Evolutionary conservation across 2,888 invertebrate genomes (phyloP).

Genomic region (Rhingia campestris): DNA sequence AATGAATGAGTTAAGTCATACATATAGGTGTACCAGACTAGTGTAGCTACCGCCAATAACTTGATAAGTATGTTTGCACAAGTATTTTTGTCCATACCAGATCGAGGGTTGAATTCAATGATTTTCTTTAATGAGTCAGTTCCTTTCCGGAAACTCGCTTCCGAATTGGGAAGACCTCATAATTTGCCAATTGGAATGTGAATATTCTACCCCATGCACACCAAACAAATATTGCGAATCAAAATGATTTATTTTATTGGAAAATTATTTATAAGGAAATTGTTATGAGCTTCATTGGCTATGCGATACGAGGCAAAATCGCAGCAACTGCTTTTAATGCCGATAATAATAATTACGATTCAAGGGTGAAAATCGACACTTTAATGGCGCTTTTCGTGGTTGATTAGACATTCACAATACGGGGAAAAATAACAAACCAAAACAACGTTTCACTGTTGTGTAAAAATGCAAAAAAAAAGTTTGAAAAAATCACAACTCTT

Average conservation of each 20-base stretch:
- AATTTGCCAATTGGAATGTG: constrained; percentile 55
- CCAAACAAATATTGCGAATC: constrained; percentile 62
- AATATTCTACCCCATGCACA: constrained; percentile 43
- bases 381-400: constrained; percentile 38
- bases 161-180: constrained; percentile 59
- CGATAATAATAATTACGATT: constrained; percentile 33
- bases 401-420: constrained; percentile 37
- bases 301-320: constrained; percentile 38
- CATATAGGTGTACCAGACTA: no score
- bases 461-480: neutral
- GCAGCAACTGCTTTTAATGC: constrained; percentile 43
- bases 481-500: neutral
- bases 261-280: constrained; percentile 70
- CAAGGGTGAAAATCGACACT: constrained; percentile 45
- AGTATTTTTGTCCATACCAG: constrained; percentile 9
- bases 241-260: constrained; percentile 71
- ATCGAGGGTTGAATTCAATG: constrained; percentile 55
- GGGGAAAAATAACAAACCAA: constrained; percentile 5
- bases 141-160: constrained; percentile 64
- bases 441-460: neutral
- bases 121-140: constrained; percentile 65
- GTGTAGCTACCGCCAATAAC: no score
- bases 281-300: constrained; percentile 67
- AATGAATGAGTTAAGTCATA: no score
- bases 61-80: neutral